These are phyloP conservation scores for Selenia dentaria DNA, from an alignment of 2,888 invertebrate species.

Conservation along the genomic window DNA sequence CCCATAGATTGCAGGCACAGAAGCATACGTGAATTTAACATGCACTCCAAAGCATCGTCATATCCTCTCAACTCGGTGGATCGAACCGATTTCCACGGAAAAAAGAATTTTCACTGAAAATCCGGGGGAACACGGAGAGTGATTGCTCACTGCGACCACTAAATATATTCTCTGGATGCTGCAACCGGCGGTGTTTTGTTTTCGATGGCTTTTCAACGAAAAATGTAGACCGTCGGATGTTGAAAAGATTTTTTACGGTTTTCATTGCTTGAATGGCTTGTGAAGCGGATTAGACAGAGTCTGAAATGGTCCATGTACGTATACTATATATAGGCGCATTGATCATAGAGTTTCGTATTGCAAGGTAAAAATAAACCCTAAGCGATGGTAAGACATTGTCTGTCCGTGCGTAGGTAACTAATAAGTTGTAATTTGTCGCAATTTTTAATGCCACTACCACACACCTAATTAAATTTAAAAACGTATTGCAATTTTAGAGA, in stretches of 20 bases:
- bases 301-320: too few relatives aligned
- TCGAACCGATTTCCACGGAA: constrained; percentile 14
- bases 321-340: too few relatives aligned
- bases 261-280: constrained; percentile 5
- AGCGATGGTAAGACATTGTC: too few relatives aligned
- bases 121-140: constrained; percentile 16
- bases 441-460: too few relatives aligned
- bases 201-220: constrained; percentile 7
- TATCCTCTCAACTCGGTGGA: constrained; percentile 17
- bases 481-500: too few relatives aligned
- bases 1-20: neutral
- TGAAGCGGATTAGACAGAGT: neutral
- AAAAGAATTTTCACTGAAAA: constrained; percentile 8
- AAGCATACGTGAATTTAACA: constrained; percentile 13
- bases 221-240: neutral
- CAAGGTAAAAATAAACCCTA: too few relatives aligned
- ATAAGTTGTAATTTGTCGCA: too few relatives aligned
- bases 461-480: too few relatives aligned
- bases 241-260: constrained; percentile 10
- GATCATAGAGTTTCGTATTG: too few relatives aligned
- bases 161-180: constrained; percentile 18
- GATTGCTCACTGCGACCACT: constrained; percentile 21
- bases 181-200: constrained; percentile 10
- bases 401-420: too few relatives aligned
- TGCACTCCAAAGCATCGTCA: constrained; percentile 21